These are phyloP conservation scores for Ascaphus truei DNA, from an alignment of 2,113 vertebrate species.

Conservation along the genomic window DNA sequence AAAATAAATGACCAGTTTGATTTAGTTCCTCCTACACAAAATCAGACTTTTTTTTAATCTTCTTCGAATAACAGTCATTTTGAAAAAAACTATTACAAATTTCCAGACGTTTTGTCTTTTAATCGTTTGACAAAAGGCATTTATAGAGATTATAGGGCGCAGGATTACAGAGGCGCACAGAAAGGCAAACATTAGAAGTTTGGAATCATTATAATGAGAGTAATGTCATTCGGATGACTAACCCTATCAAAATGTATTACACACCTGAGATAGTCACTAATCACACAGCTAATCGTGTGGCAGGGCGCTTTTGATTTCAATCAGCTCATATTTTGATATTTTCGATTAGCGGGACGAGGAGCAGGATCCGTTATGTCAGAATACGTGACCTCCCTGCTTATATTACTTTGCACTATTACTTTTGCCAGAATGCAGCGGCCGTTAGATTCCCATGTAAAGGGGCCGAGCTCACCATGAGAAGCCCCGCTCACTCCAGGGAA, in stretches of 20 bases:
- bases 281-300: constrained; percentile 35
- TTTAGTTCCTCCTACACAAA: no score
- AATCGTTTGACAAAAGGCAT: constrained; percentile 1
- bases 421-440: background rate
- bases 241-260: constrained; percentile 32
- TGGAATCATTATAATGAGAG: constrained; percentile 26
- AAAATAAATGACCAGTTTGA: no score
- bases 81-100: background rate
- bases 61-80: background rate
- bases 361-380: constrained; percentile 16
- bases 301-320: constrained; percentile 34
- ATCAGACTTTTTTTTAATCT: no score
- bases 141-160: background rate
- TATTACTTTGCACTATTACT: constrained; percentile 13
- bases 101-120: background rate
- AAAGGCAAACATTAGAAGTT: constrained; percentile 25
- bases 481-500: background rate
- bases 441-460: background rate
- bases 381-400: constrained; percentile 24
- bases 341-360: constrained; percentile 28
- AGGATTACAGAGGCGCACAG: background rate
- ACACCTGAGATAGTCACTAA: constrained; percentile 34
- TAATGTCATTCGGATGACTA: constrained; percentile 32
- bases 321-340: constrained; percentile 22
- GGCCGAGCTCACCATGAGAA: background rate